Percentiles rank a stretch among this genome's conserved stretches.
Evolutionary conservation across 1,140 invertebrate species (phyloP).

Genomic region (Philaenus spumarius): DNA sequence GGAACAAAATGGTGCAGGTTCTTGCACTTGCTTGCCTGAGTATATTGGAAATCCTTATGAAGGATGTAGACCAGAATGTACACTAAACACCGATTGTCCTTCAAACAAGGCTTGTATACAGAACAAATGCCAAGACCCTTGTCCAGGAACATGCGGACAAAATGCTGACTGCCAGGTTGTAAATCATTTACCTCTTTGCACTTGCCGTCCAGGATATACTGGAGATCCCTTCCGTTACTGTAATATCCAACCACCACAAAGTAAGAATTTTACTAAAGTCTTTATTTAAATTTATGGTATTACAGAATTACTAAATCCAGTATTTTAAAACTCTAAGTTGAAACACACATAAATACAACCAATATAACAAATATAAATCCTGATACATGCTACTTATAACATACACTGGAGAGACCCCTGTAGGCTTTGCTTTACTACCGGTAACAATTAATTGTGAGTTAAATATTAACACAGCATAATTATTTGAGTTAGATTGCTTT

Average conservation of each 20-base stretch:
- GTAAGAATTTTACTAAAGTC: no score
- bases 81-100: constrained; percentile 59
- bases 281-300: no score
- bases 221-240: constrained; percentile 62
- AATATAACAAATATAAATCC: no score
- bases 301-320: no score
- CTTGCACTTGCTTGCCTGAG: constrained; percentile 61
- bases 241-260: constrained; percentile 42
- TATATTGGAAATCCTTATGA: constrained; percentile 71
- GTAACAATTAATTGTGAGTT: no score
- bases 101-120: constrained; percentile 59
- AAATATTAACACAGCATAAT: no score
- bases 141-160: constrained; percentile 60
- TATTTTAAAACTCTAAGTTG: no score
- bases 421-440: no score
- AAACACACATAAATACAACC: no score
- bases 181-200: constrained; percentile 63
- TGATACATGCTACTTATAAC: no score
- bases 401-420: no score
- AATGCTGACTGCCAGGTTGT: constrained; percentile 67
- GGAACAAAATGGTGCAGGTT: constrained; percentile 54
- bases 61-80: constrained; percentile 67
- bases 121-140: constrained; percentile 64
- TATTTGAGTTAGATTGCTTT: no score
- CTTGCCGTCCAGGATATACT: constrained; percentile 57